Conservation (phyloP, 2,113 vertebrate species). For the Hyaena hyaena region DNA sequence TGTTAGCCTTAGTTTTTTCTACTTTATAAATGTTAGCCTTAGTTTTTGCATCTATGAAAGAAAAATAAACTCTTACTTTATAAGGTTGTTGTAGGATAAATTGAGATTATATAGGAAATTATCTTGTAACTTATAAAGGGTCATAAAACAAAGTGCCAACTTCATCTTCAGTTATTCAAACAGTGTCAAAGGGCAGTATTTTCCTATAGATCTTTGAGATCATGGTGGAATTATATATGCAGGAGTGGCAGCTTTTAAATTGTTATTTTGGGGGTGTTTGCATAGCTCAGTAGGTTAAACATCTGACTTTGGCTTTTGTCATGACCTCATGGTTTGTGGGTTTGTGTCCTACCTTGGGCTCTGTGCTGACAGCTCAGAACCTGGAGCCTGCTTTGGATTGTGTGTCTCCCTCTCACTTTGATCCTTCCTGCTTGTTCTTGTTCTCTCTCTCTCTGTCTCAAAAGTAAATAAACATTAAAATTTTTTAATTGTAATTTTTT, state of each 20-base stretch:
- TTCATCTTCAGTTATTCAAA: not conserved
- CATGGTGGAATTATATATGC: not conserved
- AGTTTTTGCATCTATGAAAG: not conserved
- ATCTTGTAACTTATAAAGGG: not conserved
- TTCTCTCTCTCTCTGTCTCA: too few species aligned
- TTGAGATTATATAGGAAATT: not conserved
- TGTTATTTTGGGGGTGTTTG: too few species aligned
- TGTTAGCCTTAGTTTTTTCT: not conserved
- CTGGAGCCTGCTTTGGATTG: too few species aligned
- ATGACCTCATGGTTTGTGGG: too few species aligned
- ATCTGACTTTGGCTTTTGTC: too few species aligned
- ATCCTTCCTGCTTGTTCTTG: too few species aligned
- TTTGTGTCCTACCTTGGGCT: too few species aligned
- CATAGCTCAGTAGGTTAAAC: too few species aligned
- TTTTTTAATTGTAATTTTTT: not conserved
- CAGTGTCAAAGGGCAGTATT: not conserved
- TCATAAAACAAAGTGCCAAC: not conserved
- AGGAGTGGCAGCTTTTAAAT: not conserved
- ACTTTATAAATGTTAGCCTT: not conserved
- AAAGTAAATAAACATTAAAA: too few species aligned
- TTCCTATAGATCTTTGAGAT: not conserved
- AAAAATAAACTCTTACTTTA: not conserved
- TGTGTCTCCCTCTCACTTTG: too few species aligned
- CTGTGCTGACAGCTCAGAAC: too few species aligned
- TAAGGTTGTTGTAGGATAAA: not conserved